phyloP scores from a whole-genome alignment of 2,888 invertebrate genomes.

The Chalcosyrphus nemorum region DNA sequence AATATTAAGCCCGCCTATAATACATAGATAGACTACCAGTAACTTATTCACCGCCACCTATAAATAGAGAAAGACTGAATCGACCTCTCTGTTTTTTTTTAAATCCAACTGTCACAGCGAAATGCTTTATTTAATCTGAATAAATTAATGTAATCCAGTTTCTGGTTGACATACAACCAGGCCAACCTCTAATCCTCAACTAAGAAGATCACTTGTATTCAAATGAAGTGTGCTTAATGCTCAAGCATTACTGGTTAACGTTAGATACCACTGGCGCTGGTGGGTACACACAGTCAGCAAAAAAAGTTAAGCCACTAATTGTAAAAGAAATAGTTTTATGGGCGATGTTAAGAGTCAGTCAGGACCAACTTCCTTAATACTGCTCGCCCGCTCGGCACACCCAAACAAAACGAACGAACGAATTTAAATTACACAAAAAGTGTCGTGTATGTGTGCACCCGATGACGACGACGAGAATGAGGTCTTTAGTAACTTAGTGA shows the following conservation, averaged over 20 bases:
- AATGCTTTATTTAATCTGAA: constrained; percentile 68
- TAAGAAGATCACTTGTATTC: constrained; percentile 71
- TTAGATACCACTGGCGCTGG: constrained; percentile 60
- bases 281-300: constrained; percentile 11
- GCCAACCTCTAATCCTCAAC: constrained; percentile 60
- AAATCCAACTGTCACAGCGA: constrained; percentile 39
- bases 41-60: constrained; percentile 24
- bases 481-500: constrained; percentile 4
- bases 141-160: constrained; percentile 73
- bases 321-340: constrained; percentile 67
- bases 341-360: constrained; percentile 34
- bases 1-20: neutral
- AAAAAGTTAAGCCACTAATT: constrained; percentile 58
- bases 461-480: constrained; percentile 40
- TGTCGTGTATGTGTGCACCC: constrained; percentile 19
- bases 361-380: constrained; percentile 55
- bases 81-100: neutral
- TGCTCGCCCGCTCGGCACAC: neutral
- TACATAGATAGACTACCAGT: constrained; percentile 10
- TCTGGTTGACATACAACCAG: constrained; percentile 42
- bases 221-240: constrained; percentile 71
- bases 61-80: constrained; percentile 30
- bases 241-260: constrained; percentile 69
- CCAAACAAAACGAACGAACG: constrained; percentile 32
- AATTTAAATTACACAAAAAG: constrained; percentile 46